Base-by-base conservation (phyloP, 1,140 invertebrate species). In the Protaetia brevitarsis region DNA sequence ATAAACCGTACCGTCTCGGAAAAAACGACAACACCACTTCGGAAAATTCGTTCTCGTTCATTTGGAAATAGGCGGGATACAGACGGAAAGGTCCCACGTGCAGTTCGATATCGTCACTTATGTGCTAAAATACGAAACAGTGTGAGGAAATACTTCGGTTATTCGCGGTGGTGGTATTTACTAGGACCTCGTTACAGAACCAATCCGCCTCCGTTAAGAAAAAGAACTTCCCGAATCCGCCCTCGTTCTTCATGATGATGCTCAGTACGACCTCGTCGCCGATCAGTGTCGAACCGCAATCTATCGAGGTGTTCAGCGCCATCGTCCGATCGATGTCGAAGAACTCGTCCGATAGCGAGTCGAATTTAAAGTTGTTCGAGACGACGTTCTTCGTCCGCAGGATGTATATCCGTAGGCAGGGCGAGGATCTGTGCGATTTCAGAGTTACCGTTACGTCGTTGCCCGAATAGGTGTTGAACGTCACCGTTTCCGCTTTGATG, bases 21-120 rank as follows among this genome's bases (percentile, higher is more conserved):
- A 68, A 66, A 56, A 72, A 74, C 16, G 66, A 59, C 3, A 72
- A 65, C 30, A 65, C 64, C 7, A 74, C 56, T 23, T 73, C 68
- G 11, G 69, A 60, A 21, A 71, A 72, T 56, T 74, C 73, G 8
- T 64, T 63, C 3, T 34, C 63, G 5, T 63, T 8, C 26, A 76
- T 63, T 58, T 71, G 65, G 60, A 76, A 74, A 57, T 71, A 76
- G 7, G 59, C 67, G n/a, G 74, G 74, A 27, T 68, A 68, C 2
- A 76, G 59, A 58, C 66, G 66, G 56, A 76, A 73, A 23, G 56
- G 19, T 2, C 62, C 67, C 0, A 45, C 64, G 2, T 16, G 31
- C 10, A 71, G 29, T 36, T 74, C 67, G 56, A 74, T 63, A 26
- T 34, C 28, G 1, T 34, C 45, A n/a, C 64, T 66, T 2, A 71